Conservation (phyloP, 2,113 vertebrate species). For the Rissa tridactyla region DNA sequence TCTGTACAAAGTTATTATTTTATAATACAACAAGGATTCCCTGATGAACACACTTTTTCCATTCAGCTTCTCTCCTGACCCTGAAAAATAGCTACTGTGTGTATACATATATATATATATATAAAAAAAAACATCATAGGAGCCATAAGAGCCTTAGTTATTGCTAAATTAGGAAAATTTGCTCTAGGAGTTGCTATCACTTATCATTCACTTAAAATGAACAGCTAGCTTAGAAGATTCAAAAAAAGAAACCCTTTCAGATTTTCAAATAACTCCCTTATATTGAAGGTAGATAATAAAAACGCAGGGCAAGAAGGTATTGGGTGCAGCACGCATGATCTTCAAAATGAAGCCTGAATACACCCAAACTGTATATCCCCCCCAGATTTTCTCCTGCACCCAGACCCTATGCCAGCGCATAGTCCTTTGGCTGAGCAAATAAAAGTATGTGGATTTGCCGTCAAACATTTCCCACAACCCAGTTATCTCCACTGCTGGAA, state of each 20-base stretch:
- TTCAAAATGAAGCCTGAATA: background rate
- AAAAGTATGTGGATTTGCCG: background rate
- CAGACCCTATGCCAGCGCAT: background rate
- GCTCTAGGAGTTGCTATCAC: background rate
- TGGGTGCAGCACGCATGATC: background rate
- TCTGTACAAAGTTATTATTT: background rate
- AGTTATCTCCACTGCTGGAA: background rate
- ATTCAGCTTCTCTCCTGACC: background rate
- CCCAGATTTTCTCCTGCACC: background rate
- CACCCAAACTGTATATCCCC: background rate
- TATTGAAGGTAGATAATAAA: background rate
- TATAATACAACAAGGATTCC: background rate
- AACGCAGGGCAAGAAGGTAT: background rate
- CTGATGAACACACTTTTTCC: background rate
- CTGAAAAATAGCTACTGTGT: background rate
- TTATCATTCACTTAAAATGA: background rate
- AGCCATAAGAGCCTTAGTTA: background rate
- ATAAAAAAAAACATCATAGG: too few species aligned
- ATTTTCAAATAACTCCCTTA: background rate
- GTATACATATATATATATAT: too few species aligned
- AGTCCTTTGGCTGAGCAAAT: background rate
- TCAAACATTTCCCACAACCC: background rate
- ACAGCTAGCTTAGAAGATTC: background rate
- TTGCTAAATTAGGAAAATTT: background rate
- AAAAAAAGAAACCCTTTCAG: background rate